A percentile compares a stretch with the other conserved stretches of the same genome.
phyloP scores from a whole-genome alignment of 2,797 vertebrate genomes.

The Lateolabrax maculatus region DNA sequence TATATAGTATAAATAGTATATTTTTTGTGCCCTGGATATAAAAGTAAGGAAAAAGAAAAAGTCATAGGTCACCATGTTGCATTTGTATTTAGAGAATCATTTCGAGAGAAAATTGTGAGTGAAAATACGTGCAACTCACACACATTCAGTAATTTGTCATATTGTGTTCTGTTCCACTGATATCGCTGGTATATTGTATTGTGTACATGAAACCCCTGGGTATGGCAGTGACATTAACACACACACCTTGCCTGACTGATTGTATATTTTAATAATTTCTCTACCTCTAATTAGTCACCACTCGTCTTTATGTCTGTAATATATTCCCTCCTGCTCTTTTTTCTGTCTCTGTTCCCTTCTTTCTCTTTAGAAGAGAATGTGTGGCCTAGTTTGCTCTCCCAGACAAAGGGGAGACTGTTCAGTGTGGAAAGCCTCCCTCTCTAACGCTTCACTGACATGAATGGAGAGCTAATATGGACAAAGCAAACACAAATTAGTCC shows the following conservation, averaged over 20 bases:
- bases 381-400: slow-evolving; percentile 51
- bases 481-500: slow-evolving; percentile 13
- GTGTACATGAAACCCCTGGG: slow-evolving; percentile 17
- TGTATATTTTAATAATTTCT: not conserved
- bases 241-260: not conserved
- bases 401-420: slow-evolving; percentile 56
- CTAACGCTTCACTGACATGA: slow-evolving; percentile 16
- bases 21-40: not conserved
- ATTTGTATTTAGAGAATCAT: slow-evolving; percentile 12
- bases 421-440: not conserved
- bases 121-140: not conserved
- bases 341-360: slow-evolving; percentile 2
- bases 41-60: not conserved
- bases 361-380: slow-evolving; percentile 20
- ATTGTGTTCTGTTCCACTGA: slow-evolving; percentile 1
- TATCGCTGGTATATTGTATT: not conserved
- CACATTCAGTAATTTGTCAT: slow-evolving; percentile 6
- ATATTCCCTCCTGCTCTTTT: not conserved
- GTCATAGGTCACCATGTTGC: not conserved
- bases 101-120: slow-evolving; percentile 5
- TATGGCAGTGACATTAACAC: not conserved
- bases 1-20: no score
- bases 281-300: not conserved
- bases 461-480: slow-evolving; percentile 21
- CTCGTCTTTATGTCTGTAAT: not conserved